These are phyloP conservation scores for Dinocampus coccinellae DNA, from an alignment of 2,888 invertebrate genomes.

Conservation along the genomic window DNA sequence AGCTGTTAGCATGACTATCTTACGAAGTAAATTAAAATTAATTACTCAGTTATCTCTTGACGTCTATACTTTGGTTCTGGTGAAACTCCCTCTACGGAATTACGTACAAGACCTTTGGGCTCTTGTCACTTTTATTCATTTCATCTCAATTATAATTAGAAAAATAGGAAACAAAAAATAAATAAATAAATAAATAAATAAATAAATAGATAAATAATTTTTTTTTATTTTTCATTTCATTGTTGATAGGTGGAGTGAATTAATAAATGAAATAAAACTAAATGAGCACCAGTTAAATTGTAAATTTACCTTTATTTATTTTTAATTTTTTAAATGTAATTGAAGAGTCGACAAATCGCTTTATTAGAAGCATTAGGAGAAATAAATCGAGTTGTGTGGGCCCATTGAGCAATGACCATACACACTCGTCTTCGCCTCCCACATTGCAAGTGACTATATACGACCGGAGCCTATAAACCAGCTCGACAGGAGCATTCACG, in stretches of 20 bases:
- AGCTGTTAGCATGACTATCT: constrained; percentile 31
- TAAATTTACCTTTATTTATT: no score
- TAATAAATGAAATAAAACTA: no score
- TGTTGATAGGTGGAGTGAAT: no score
- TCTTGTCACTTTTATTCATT: background rate
- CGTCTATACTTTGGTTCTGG: background rate
- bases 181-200: no score
- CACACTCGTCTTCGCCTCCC: constrained; percentile 28
- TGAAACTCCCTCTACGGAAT: background rate
- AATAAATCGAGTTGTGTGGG: constrained; percentile 32
- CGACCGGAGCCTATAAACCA: background rate
- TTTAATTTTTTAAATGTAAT: no score
- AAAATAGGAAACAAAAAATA: no score
- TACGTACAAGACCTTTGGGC: background rate
- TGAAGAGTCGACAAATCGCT: background rate
- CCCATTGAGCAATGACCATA: constrained; percentile 23
- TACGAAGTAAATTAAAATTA: constrained; percentile 46
- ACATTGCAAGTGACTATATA: constrained; percentile 14
- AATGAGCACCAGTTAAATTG: no score
- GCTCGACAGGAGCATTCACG: constrained; percentile 6
- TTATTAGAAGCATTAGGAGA: background rate
- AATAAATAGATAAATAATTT: no score
- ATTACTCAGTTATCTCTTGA: constrained; percentile 43
- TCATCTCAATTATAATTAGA: background rate
- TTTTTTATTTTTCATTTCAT: no score